phyloP scores from a whole-genome alignment of 2,797 vertebrate genomes.

The Propithecus deckenii region DNA sequence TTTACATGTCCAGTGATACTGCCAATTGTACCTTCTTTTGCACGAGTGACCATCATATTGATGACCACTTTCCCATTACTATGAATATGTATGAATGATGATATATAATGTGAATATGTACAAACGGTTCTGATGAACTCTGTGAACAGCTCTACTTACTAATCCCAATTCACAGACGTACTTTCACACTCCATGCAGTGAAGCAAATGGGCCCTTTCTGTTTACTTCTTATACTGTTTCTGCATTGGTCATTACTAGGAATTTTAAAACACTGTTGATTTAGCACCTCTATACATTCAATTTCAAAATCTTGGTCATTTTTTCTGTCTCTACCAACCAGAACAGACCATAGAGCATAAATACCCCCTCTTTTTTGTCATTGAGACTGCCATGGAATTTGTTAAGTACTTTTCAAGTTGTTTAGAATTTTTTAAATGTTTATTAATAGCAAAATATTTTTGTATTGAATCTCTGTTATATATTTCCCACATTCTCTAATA shows the following conservation, averaged over 20 bases:
- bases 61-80: background rate
- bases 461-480: background rate
- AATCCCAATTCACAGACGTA: background rate
- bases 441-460: constrained; percentile 3
- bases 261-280: constrained; percentile 17
- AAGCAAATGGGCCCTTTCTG: background rate
- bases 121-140: background rate
- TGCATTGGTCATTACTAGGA: background rate
- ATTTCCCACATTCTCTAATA: background rate
- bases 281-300: background rate
- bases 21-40: constrained; percentile 90
- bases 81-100: background rate
- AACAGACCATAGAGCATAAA: background rate
- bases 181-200: background rate
- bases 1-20: constrained; percentile 91
- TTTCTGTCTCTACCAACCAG: background rate
- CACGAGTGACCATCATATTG: constrained; percentile 89
- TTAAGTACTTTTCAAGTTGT: background rate
- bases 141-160: background rate
- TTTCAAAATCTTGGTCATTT: constrained; percentile 3
- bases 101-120: background rate
- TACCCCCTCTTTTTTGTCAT: background rate
- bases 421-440: background rate
- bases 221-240: background rate
- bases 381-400: background rate